Evolutionary conservation across 2,888 invertebrate genomes (phyloP).

Genomic region (Poecilus cupreus): DNA sequence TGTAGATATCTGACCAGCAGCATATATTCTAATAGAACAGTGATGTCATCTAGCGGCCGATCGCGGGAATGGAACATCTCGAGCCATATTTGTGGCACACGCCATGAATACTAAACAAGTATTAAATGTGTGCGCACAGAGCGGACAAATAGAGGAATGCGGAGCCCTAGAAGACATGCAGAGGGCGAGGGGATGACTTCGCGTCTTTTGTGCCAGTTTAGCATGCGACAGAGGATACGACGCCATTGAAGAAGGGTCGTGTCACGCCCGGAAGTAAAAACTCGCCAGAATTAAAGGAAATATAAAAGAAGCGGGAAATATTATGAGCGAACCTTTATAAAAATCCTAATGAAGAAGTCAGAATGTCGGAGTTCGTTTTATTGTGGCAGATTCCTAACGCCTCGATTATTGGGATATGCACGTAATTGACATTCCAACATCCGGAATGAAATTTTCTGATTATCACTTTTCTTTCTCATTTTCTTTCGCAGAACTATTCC

Average conservation of each 20-base stretch:
- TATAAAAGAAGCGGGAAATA: conserved; percentile 23
- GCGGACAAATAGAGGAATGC: conserved; percentile 53
- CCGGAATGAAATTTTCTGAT: conserved; percentile 10
- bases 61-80: conserved; percentile 54
- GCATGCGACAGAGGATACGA: conserved; percentile 15
- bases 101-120: conserved; percentile 58
- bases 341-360: conserved; percentile 34
- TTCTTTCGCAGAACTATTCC: neutral
- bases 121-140: conserved; percentile 50
- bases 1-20: conserved; percentile 53
- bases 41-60: conserved; percentile 50
- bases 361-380: conserved; percentile 24
- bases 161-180: neutral
- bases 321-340: conserved; percentile 36
- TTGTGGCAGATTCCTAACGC: conserved; percentile 33
- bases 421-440: conserved; percentile 3
- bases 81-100: conserved; percentile 57
- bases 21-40: conserved; percentile 32
- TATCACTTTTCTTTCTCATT: neutral
- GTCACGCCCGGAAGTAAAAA: conserved; percentile 31
- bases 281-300: conserved; percentile 30
- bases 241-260: conserved; percentile 1
- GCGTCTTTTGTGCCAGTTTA: conserved; percentile 41
- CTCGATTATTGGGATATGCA: conserved; percentile 21
- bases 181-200: neutral